Base-by-base conservation (phyloP, 1,140 invertebrate genomes). In the silkworm (Bombyx mori) region DNA sequence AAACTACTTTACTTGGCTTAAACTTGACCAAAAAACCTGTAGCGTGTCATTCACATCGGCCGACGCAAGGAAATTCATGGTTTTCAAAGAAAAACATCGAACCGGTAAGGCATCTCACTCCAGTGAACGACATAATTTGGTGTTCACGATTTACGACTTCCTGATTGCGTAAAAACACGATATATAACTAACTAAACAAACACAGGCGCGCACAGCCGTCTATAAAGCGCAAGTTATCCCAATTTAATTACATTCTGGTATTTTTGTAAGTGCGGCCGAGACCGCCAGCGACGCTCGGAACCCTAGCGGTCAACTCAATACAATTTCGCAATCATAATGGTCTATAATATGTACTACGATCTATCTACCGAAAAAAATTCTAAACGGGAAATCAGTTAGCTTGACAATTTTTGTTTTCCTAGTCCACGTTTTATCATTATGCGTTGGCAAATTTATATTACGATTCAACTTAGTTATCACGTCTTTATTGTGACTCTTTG, bases 241-340 rank as follows among this genome's bases (percentile, higher is more conserved):
- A 78, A 82, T 86, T 86, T 86, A 83, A 86, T 86, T 84, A 84
- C 83, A 79, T 82, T 82, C 76, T 72, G 83, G 83, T 86, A 86
- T 84, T 86, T 86, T 86, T 82, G 79, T 86, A 80, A 82, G 81
- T 82, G 80, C 72, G 73, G 72, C 57, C 59, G 62, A 61, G 79
- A 82, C 81, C 79, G 77, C 83, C 79, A 42, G 81, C 78, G 49
- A 79, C 72, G 79, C 70, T 66, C 75, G 58, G 56, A 71, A 55
- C 63, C 63, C 58, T 63, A 79, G 81, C 84, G 81, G 79, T 68
- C 72, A 68, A 67, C 66, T 63, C n/a, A n/a, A 42, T 59, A 12
- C 10, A 44, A 42, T 57, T 58, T 55, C 45, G 54, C 53, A 55
- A 50, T 54, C 51, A 35, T 35, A 35, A 35, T 35, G 26, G 26